A percentile compares a stretch with the other conserved stretches of the same genome.
Evolutionary conservation across 2,888 invertebrate species (phyloP).

Genomic region (Tethea ocularis): DNA sequence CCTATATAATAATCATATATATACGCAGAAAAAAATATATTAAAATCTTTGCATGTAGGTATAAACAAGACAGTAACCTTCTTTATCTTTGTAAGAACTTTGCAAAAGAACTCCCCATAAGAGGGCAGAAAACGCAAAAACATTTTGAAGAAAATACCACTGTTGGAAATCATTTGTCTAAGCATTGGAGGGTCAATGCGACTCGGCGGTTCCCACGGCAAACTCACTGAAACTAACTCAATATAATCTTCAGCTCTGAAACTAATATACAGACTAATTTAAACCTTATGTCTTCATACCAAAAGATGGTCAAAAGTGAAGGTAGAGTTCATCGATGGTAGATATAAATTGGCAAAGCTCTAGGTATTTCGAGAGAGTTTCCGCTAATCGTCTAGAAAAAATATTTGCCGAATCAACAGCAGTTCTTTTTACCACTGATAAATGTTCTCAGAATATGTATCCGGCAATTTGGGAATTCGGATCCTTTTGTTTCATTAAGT

Average conservation of each 20-base stretch:
- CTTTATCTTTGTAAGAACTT: conserved; percentile 3
- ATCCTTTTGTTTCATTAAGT: conserved; percentile 69
- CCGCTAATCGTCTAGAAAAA: conserved; percentile 81
- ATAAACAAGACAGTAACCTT: conserved; percentile 1
- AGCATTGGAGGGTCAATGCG: conserved; percentile 76
- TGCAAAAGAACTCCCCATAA: conserved; percentile 16
- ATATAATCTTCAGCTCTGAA: conserved; percentile 24
- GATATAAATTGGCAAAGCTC: conserved; percentile 37
- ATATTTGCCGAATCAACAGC: conserved; percentile 77
- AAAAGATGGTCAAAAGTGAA: conserved; percentile 18
- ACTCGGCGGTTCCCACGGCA: conserved; percentile 75
- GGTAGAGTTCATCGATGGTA: conserved; percentile 18
- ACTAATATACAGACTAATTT: conserved; percentile 22
- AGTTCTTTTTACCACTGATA: conserved; percentile 73
- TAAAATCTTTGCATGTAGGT: too few relatives aligned
- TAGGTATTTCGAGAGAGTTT: conserved; percentile 76
- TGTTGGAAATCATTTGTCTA: conserved; percentile 76
- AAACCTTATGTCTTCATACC: conserved; percentile 26
- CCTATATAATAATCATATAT: too few relatives aligned
- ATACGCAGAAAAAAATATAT: too few relatives aligned
- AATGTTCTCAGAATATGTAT: conserved; percentile 75
- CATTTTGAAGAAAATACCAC: conserved; percentile 68
- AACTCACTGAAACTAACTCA: conserved; percentile 51
- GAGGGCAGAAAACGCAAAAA: conserved; percentile 51
- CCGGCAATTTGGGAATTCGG: conserved; percentile 62